Conservation (phyloP, 2,113 vertebrate species). For the Synodontis membranacea region DNA sequence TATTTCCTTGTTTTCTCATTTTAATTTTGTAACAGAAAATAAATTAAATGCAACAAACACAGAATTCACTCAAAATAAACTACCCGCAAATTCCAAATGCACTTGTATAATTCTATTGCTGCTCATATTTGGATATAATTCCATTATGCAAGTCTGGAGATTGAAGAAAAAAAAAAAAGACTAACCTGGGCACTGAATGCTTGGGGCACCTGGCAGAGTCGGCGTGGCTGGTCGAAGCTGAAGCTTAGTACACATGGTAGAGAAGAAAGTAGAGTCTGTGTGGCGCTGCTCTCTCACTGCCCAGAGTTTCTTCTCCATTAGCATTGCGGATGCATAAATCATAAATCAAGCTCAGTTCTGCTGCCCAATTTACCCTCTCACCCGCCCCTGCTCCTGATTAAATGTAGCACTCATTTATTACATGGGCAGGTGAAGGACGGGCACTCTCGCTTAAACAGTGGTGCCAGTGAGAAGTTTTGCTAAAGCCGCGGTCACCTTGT, state of each 20-base stretch:
- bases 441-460: not conserved
- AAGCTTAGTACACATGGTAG: not conserved
- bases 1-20: not conserved
- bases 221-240: not conserved
- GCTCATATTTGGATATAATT: too few relatives aligned
- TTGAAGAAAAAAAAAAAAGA: not conserved
- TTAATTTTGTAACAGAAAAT: not conserved
- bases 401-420: constrained; percentile 36
- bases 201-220: not conserved
- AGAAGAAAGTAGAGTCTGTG: not conserved
- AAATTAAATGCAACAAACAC: not conserved
- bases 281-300: not conserved
- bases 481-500: constrained; percentile 30
- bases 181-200: not conserved
- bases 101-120: too few relatives aligned
- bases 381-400: constrained; percentile 19
- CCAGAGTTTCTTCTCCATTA: constrained; percentile 7
- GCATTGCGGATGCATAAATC: not conserved
- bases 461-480: not conserved
- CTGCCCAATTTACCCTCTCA: constrained; percentile 3
- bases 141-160: not conserved
- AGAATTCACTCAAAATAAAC: not conserved
- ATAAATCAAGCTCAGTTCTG: constrained; percentile 23
- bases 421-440: constrained; percentile 3
- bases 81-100: not conserved